These are phyloP conservation scores for Holacanthella duospinosa DNA, from an alignment of 2,888 invertebrate species.

Conservation along the genomic window DNA sequence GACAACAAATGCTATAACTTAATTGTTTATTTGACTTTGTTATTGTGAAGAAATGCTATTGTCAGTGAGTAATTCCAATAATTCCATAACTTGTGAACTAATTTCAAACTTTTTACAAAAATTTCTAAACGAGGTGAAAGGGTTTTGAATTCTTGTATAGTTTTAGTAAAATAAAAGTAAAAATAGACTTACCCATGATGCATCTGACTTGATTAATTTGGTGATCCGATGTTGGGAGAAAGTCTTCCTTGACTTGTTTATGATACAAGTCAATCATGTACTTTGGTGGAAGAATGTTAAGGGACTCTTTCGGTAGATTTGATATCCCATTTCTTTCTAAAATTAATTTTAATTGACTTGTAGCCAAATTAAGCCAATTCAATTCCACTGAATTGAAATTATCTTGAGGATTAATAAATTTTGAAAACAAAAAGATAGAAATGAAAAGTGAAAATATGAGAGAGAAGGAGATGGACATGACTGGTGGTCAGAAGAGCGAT, in stretches of 20 bases:
- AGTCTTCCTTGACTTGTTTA: slow-evolving; percentile 31
- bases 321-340: neutral
- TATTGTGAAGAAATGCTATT: too few species aligned
- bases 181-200: slow-evolving; percentile 13
- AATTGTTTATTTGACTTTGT: too few species aligned
- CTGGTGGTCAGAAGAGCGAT: neutral
- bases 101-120: too few species aligned
- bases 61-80: too few species aligned
- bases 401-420: neutral
- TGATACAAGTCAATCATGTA: slow-evolving; percentile 31
- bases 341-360: neutral
- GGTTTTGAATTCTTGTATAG: too few species aligned
- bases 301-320: neutral
- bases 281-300: slow-evolving; percentile 18
- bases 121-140: too few species aligned
- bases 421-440: neutral
- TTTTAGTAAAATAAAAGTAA: neutral
- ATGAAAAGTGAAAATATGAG: neutral
- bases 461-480: neutral
- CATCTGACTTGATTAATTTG: slow-evolving; percentile 11
- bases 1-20: too few species aligned
- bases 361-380: neutral
- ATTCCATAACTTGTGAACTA: too few species aligned
- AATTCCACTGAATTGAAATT: neutral
- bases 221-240: slow-evolving; percentile 8